Evolutionary conservation across 2,888 invertebrate species (phyloP).

Genomic region (Hipparchia sbordonii): DNA sequence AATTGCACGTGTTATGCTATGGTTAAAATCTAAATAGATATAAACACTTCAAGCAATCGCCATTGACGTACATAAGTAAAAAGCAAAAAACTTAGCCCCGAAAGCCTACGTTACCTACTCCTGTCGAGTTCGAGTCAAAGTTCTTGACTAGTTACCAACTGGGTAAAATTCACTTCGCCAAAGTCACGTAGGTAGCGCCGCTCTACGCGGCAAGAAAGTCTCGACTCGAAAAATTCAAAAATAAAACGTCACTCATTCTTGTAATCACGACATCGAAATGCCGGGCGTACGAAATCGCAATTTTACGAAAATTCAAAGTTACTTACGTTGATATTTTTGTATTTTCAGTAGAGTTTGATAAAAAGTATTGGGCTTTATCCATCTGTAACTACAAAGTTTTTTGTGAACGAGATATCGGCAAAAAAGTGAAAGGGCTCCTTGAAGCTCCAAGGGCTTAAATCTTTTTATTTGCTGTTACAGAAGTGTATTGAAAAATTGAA

Average conservation of each 20-base stretch:
- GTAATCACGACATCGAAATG: constrained; percentile 11
- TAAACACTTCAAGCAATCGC: background rate
- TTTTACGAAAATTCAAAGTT: constrained; percentile 12
- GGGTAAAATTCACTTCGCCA: background rate
- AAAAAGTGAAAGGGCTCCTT: background rate
- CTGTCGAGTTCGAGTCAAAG: background rate
- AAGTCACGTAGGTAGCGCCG: constrained; percentile 2
- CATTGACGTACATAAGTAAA: background rate
- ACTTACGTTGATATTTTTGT: background rate
- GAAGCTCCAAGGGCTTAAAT: too few relatives aligned
- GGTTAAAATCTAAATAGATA: too few relatives aligned
- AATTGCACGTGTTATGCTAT: background rate
- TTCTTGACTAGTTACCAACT: background rate
- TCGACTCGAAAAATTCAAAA: constrained; percentile 8
- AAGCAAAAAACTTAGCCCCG: background rate
- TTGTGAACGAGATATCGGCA: too few relatives aligned
- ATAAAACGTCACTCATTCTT: constrained; percentile 15
- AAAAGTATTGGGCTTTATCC: background rate
- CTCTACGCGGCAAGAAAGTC: constrained; percentile 2
- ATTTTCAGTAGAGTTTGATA: background rate
- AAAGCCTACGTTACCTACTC: background rate
- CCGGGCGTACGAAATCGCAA: background rate
- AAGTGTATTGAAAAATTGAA: background rate
- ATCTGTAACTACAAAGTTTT: background rate
- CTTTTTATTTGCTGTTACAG: too few relatives aligned